These are phyloP conservation scores for Scaptodrosophila lebanonensis DNA, from an alignment of 1,140 invertebrate genomes.

Conservation along the genomic window DNA sequence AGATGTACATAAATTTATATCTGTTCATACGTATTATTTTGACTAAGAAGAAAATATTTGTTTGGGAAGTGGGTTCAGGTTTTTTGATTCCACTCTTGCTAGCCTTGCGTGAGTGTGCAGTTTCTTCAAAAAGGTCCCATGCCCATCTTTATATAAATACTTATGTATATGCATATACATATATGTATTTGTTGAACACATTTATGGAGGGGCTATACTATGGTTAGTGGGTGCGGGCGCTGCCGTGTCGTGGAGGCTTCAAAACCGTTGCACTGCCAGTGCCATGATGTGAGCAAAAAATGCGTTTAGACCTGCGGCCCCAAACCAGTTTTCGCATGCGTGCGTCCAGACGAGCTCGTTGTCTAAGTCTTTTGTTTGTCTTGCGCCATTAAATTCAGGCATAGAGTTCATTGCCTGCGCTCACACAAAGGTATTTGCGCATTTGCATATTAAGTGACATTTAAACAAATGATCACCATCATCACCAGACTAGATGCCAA, in stretches of 20 bases:
- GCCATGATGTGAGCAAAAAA: constrained; percentile 20
- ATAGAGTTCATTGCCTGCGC: constrained; percentile 61
- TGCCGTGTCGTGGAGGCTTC: too few species aligned
- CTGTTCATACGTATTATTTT: too few species aligned
- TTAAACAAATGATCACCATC: too few species aligned
- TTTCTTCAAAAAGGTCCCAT: too few species aligned
- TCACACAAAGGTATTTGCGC: constrained; percentile 14
- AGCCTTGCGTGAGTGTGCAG: too few species aligned
- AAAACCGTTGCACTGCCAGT: constrained; percentile 49
- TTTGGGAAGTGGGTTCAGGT: too few species aligned
- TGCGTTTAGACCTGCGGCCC: constrained; percentile 47
- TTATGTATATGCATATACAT: background rate
- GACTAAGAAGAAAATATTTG: too few species aligned
- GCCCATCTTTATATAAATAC: too few species aligned
- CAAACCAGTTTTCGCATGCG: constrained; percentile 56
- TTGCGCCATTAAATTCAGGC: constrained; percentile 34
- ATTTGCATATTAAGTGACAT: constrained; percentile 26
- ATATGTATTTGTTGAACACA: background rate
- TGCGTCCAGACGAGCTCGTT: constrained; percentile 47
- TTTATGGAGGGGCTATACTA: constrained; percentile 11
- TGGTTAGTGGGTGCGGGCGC: constrained; percentile 27
- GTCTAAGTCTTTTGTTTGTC: constrained; percentile 70
- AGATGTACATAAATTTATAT: too few species aligned
- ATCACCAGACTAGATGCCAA: too few species aligned
- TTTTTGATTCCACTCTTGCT: too few species aligned